These are phyloP conservation scores for human (Homo sapiens) DNA, from an alignment of 2,113 vertebrate genomes.

Conservation along the genomic window DNA sequence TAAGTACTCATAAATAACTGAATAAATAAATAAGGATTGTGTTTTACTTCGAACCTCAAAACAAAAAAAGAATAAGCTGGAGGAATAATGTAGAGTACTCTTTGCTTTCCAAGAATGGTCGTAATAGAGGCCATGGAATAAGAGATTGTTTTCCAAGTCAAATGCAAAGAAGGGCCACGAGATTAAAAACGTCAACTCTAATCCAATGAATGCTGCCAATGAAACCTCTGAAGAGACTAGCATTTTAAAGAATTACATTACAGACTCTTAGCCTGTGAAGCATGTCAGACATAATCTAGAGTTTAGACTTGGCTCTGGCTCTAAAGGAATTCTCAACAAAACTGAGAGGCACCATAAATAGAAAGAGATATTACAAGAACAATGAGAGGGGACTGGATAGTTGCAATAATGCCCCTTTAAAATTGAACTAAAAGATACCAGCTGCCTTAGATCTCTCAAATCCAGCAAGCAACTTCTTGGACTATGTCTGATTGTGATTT, in stretches of 20 bases:
- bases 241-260: constrained; percentile 48
- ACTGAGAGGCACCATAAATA: not conserved
- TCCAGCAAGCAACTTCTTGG: constrained; percentile 9
- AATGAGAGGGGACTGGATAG: not conserved
- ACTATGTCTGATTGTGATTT: constrained; percentile 68
- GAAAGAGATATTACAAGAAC: not conserved
- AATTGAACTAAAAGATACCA: not conserved
- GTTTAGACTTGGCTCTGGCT: constrained; percentile 26
- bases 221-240: constrained; percentile 5
- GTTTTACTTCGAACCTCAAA: not conserved
- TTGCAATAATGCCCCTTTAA: not conserved
- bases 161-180: not conserved
- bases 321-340: not conserved
- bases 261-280: not conserved
- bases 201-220: not conserved
- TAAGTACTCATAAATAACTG: not conserved
- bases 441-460: constrained; percentile 46
- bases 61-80: not conserved
- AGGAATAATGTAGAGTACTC: not conserved
- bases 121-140: not conserved
- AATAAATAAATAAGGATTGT: not conserved
- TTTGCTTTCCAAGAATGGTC: not conserved
- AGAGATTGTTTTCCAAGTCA: not conserved
- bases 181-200: constrained; percentile 23
- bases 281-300: not conserved